A percentile compares a stretch with the other conserved stretches of the same genome.
Conservation (phyloP, 2,113 vertebrate genomes). For the Notothenia coriiceps region DNA sequence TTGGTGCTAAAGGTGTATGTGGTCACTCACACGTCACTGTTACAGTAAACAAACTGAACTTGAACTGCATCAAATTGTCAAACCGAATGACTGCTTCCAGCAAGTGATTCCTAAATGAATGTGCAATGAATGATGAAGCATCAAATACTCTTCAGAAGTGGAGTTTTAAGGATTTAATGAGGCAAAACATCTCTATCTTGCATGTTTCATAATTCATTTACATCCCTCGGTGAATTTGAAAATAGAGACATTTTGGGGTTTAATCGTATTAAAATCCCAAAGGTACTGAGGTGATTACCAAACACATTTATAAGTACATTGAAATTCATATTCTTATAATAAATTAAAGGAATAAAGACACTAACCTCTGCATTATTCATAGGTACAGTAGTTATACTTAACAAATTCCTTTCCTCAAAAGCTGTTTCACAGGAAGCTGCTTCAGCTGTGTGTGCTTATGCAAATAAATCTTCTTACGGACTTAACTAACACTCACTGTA, state of each 20-base stretch:
- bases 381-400: slow-evolving; percentile 3
- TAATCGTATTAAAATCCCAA: slow-evolving; percentile 4
- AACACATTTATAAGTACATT: slow-evolving; percentile 14
- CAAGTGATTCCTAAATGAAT: background rate
- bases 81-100: background rate
- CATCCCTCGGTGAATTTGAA: slow-evolving; percentile 7
- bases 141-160: background rate
- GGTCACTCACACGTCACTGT: background rate
- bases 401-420: slow-evolving; percentile 42
- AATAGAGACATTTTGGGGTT: background rate
- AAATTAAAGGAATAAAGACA: background rate
- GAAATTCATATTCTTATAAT: background rate
- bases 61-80: slow-evolving; percentile 5
- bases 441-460: slow-evolving; percentile 56
- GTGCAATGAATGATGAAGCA: background rate
- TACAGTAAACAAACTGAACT: background rate
- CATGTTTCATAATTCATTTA: slow-evolving; percentile 21
- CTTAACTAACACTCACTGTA: slow-evolving; percentile 65
- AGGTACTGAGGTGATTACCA: slow-evolving; percentile 16
- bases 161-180: slow-evolving; percentile 1
- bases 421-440: slow-evolving; percentile 51
- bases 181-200: slow-evolving; percentile 1
- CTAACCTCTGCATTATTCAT: background rate
- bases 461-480: slow-evolving; percentile 75
- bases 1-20: background rate